phyloP scores from a whole-genome alignment of 2,113 vertebrate species.

The Chrysochloris asiatica region DNA sequence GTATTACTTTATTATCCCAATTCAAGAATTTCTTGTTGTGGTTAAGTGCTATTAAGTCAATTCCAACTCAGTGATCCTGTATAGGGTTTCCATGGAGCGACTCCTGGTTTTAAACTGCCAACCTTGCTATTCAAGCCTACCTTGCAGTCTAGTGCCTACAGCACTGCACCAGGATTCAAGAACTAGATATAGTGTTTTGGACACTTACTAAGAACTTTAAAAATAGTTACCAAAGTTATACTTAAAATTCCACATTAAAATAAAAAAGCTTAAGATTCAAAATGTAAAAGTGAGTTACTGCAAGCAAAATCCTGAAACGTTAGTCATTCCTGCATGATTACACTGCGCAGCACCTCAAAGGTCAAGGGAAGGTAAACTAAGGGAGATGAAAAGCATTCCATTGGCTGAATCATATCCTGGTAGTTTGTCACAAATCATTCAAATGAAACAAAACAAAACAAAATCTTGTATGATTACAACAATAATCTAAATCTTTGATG shows the following conservation, averaged over 20 bases:
- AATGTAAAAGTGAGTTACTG: conserved; percentile 28
- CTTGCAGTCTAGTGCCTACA: too few relatives aligned
- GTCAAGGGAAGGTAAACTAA: conserved; percentile 31
- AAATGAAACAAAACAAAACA: conserved; percentile 34
- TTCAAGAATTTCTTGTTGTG: too few relatives aligned
- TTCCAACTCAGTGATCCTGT: too few relatives aligned
- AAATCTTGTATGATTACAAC: not conserved
- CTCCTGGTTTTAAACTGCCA: too few relatives aligned
- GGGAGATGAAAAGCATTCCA: conserved; percentile 12
- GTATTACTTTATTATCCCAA: not conserved
- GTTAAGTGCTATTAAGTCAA: too few relatives aligned
- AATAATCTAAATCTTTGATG: conserved; percentile 32
- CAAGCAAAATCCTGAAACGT: conserved; percentile 29
- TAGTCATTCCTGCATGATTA: not conserved
- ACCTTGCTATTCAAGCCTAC: too few relatives aligned
- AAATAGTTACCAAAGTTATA: conserved; percentile 38
- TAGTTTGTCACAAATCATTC: conserved; percentile 34
- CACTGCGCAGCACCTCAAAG: not conserved
- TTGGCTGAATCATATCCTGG: conserved; percentile 10
- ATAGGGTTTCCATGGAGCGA: too few relatives aligned
- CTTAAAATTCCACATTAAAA: conserved; percentile 52
- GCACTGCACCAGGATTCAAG: too few relatives aligned
- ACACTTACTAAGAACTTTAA: conserved; percentile 41
- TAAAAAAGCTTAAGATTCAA: conserved; percentile 22
- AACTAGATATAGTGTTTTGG: not conserved